phyloP scores from a whole-genome alignment of 2,888 invertebrate species.

The Bibio marci region DNA sequence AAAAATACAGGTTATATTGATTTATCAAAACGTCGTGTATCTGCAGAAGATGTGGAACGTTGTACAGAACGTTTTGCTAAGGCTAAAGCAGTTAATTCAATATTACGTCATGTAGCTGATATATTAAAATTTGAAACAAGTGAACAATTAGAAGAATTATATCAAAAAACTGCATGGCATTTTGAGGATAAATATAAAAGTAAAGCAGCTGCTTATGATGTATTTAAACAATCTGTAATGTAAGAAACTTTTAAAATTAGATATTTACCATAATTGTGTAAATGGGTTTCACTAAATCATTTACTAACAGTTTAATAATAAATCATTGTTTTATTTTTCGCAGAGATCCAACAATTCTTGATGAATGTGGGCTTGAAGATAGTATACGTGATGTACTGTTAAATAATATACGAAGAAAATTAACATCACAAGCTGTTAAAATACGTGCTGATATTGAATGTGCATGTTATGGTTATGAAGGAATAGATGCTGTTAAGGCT shows the following conservation, averaged over 20 bases:
- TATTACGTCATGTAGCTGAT: conserved; percentile 93
- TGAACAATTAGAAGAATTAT: conserved; percentile 86
- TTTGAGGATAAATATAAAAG: conserved; percentile 95
- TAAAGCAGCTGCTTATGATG: conserved; percentile 92
- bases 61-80: conserved; percentile 98
- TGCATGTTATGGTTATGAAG: conserved; percentile 92
- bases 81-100: conserved; percentile 96
- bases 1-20: conserved; percentile 78
- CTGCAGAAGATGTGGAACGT: conserved; percentile 93
- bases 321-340: no score
- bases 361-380: conserved; percentile 89
- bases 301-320: no score
- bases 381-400: conserved; percentile 81
- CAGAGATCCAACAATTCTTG: conserved; percentile 86
- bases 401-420: conserved; percentile 85
- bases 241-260: conserved; percentile 36
- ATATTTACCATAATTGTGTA: no score
- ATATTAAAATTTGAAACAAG: conserved; percentile 79
- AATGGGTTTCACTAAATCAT: no score
- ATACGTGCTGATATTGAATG: conserved; percentile 87
- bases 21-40: conserved; percentile 95
- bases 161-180: conserved; percentile 93
- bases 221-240: conserved; percentile 96
- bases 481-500: conserved; percentile 94
- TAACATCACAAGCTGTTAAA: conserved; percentile 95